Evolutionary conservation across 2,888 invertebrate species (phyloP).

Genomic region (Hypena proboscidalis): DNA sequence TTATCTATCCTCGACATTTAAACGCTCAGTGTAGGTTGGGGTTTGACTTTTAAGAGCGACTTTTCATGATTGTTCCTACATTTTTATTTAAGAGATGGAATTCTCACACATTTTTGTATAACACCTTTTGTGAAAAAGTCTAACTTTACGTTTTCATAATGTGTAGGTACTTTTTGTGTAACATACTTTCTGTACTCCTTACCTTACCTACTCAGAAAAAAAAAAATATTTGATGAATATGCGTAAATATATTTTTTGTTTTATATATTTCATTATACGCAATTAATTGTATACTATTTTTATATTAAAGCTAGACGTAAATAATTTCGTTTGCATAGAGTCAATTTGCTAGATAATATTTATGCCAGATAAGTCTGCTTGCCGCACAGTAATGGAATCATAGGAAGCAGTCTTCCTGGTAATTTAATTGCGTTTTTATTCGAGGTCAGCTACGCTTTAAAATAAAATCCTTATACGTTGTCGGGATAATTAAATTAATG

Average conservation of each 20-base stretch:
- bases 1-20: slow-evolving; percentile 53
- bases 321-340: slow-evolving; percentile 3
- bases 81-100: slow-evolving; percentile 3
- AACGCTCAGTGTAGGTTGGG: slow-evolving; percentile 45
- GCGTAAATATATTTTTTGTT: too few relatives aligned
- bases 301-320: too few relatives aligned
- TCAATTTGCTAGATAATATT: not conserved
- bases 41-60: slow-evolving; percentile 45
- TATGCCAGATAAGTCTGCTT: not conserved
- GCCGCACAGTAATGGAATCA: slow-evolving; percentile 17
- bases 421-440: slow-evolving; percentile 37
- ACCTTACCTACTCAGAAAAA: slow-evolving; percentile 1
- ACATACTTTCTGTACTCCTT: not conserved
- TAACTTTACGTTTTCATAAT: slow-evolving; percentile 20
- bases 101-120: not conserved
- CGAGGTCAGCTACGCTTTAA: slow-evolving; percentile 21
- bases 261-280: too few relatives aligned
- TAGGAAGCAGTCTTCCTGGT: slow-evolving; percentile 22
- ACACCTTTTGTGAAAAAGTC: slow-evolving; percentile 27
- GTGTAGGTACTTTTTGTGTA: slow-evolving; percentile 3
- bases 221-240: too few relatives aligned
- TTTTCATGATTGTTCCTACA: slow-evolving; percentile 41
- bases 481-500: slow-evolving; percentile 36
- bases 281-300: too few relatives aligned
- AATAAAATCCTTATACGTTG: slow-evolving; percentile 31